A percentile compares a stretch with the other conserved stretches of the same genome.
Conservation (phyloP, 2,113 vertebrate species). For the Scatophagus argus region DNA sequence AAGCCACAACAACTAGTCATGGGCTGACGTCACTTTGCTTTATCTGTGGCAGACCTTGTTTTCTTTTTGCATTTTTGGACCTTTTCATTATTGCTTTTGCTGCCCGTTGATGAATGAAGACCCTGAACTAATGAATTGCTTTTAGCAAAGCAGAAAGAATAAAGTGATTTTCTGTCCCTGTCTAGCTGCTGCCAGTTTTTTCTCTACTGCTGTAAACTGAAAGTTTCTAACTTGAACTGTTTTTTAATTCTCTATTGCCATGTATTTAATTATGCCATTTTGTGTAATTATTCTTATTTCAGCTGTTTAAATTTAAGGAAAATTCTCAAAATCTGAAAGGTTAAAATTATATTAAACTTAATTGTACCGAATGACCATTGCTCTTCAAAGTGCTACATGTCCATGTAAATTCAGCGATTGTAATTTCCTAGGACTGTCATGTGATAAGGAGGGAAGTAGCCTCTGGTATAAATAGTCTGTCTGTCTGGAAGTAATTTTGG, state of each 20-base stretch:
- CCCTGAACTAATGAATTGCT: not conserved
- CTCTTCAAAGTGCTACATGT: not conserved
- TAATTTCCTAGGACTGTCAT: conserved; percentile 47
- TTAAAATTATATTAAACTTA: too few relatives aligned
- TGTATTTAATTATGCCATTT: not conserved
- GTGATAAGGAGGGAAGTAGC: conserved; percentile 50
- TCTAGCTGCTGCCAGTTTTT: not conserved
- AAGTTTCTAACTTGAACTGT: not conserved
- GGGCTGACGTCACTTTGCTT: not conserved
- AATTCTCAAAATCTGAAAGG: too few relatives aligned
- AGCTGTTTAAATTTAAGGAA: not conserved
- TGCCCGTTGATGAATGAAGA: conserved; percentile 1
- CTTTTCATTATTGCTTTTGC: conserved; percentile 1
- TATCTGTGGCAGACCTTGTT: not conserved
- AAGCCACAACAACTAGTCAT: not conserved
- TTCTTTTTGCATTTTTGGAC: conserved; percentile 2
- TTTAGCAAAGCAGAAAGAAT: conserved; percentile 26
- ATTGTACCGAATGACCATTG: not conserved
- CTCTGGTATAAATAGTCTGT: conserved; percentile 64
- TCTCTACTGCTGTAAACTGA: not conserved
- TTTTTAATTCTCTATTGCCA: not conserved
- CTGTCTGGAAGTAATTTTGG: conserved; percentile 59
- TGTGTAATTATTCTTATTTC: not conserved
- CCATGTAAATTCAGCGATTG: conserved; percentile 41
- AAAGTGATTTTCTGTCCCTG: not conserved